phyloP scores from a whole-genome alignment of 2,888 invertebrate species.

The Agrotis puta region DNA sequence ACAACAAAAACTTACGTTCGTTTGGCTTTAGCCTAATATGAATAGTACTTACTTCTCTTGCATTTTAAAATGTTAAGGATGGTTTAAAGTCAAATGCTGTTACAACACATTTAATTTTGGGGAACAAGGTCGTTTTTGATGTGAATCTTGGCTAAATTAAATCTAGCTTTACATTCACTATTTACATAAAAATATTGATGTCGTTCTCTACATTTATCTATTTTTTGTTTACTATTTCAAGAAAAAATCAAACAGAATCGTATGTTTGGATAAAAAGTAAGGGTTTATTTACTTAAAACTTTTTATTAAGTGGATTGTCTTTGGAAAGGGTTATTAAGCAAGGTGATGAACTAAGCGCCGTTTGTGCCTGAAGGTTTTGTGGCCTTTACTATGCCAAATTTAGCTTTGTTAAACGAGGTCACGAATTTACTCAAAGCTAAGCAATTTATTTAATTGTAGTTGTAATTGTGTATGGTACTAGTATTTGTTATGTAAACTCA shows the following conservation, averaged over 20 bases:
- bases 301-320: no score
- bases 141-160: slow-evolving; percentile 41
- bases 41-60: background rate
- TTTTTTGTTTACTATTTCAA: slow-evolving; percentile 1
- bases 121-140: slow-evolving; percentile 52
- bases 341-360: background rate
- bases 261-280: no score
- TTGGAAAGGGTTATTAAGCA: background rate
- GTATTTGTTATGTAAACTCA: slow-evolving; percentile 75
- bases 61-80: slow-evolving; percentile 41
- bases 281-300: no score
- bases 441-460: slow-evolving; percentile 58
- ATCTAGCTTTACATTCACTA: slow-evolving; percentile 51
- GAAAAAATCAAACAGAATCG: no score
- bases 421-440: slow-evolving; percentile 51
- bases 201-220: slow-evolving; percentile 27
- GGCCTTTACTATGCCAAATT: slow-evolving; percentile 23
- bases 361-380: slow-evolving; percentile 32
- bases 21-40: background rate
- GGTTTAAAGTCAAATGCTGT: slow-evolving; percentile 39
- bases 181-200: slow-evolving; percentile 39
- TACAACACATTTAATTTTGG: slow-evolving; percentile 48
- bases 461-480: slow-evolving; percentile 63
- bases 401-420: slow-evolving; percentile 45
- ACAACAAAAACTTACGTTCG: no score